Conservation (phyloP, 2,888 invertebrate species). For the Trachelus iudaicus region DNA sequence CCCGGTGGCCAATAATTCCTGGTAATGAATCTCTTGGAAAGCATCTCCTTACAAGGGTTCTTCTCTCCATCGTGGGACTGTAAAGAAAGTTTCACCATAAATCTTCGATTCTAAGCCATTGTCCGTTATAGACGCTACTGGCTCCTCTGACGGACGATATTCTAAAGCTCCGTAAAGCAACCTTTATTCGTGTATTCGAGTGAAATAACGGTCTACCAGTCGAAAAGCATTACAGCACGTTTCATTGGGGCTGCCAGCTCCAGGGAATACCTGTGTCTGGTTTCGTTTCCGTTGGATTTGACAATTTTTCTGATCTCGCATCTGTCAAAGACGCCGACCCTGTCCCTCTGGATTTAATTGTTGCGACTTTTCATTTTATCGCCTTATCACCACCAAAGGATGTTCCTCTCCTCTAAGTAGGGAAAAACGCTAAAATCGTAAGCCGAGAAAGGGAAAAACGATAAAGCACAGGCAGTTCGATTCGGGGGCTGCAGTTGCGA, state of each 20-base stretch:
- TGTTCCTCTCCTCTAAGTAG: too few relatives aligned
- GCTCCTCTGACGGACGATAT: background rate
- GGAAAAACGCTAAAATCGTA: too few relatives aligned
- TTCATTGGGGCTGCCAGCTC: background rate
- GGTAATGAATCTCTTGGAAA: constrained; percentile 19
- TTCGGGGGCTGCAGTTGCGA: too few relatives aligned
- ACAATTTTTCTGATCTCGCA: too few relatives aligned
- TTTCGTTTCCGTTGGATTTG: too few relatives aligned
- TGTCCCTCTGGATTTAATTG: too few relatives aligned
- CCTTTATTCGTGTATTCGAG: background rate
- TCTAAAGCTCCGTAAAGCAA: background rate
- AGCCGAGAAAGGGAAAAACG: too few relatives aligned
- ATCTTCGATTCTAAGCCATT: constrained; percentile 44
- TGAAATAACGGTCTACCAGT: background rate
- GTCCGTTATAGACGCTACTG: constrained; percentile 28
- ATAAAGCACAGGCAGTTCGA: too few relatives aligned
- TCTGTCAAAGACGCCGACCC: too few relatives aligned
- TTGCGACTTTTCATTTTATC: too few relatives aligned
- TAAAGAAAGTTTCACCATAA: constrained; percentile 49
- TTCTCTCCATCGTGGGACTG: constrained; percentile 18
- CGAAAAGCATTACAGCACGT: background rate
- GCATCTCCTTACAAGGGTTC: constrained; percentile 17
- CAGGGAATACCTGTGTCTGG: background rate
- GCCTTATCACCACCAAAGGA: too few relatives aligned
- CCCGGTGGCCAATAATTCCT: constrained; percentile 14